phyloP scores from a whole-genome alignment of 2,797 vertebrate genomes.

The Euthynnus affinis region DNA sequence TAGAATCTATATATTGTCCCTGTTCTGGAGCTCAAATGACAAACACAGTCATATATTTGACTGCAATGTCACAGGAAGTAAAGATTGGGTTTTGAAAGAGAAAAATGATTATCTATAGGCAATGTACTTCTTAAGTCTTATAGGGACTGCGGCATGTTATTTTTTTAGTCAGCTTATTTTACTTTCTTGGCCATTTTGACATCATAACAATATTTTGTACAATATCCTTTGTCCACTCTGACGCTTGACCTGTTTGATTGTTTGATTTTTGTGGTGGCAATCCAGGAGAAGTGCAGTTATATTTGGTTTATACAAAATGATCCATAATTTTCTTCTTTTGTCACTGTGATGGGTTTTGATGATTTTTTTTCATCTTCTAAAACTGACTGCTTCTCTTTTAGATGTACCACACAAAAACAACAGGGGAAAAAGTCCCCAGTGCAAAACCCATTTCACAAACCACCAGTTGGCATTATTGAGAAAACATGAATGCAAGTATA shows the following conservation, averaged over 20 bases:
- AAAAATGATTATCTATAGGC: not conserved
- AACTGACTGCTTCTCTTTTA: too few species aligned
- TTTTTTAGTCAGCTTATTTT: not conserved
- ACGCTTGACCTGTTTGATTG: not conserved
- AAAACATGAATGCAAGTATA: not conserved
- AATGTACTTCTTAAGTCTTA: not conserved
- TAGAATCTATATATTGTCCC: slow-evolving; percentile 4
- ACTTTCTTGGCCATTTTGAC: not conserved
- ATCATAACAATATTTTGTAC: not conserved
- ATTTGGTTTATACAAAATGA: too few species aligned
- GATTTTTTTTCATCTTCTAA: too few species aligned
- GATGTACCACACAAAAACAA: too few species aligned
- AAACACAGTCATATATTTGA: not conserved
- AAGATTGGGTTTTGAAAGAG: not conserved
- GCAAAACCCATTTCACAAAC: not conserved
- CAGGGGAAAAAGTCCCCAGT: not conserved
- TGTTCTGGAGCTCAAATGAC: slow-evolving; percentile 12
- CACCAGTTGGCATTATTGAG: not conserved
- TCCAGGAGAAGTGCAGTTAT: not conserved
- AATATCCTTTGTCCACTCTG: not conserved
- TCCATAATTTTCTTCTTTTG: too few species aligned
- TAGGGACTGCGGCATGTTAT: not conserved
- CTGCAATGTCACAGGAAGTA: slow-evolving; percentile 6
- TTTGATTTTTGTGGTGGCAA: not conserved
- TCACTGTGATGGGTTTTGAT: too few species aligned